Evolutionary conservation across 2,888 invertebrate species (phyloP), one percentile per base, ranked within the genome.

Genomic region (Ernsta delagoae): DNA sequence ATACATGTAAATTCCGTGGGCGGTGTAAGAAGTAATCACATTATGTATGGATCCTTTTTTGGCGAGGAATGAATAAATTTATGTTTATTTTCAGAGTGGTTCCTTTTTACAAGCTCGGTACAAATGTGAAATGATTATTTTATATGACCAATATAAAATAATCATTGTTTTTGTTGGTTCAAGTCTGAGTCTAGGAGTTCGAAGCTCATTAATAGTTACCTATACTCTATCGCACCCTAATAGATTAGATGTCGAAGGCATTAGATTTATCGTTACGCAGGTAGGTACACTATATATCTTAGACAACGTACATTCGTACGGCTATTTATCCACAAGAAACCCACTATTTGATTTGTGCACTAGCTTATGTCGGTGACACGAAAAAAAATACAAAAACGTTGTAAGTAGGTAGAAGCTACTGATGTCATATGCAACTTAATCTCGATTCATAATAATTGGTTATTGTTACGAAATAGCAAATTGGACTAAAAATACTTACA

Each of bases 231-330:
- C 77, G 78, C 76, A 72, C 74, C 74, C 78, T 77, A 78, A 82
- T 83, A 84, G 81, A 86, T 85, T 85, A 85, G 77, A 75, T 75
- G 80, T 79, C 79, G 74, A 78, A 77, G 77, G 78, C 81, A 24
- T 24, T 24, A 24, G 24, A 24, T 87, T 87, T 86, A 87, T 83
- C 75, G 78, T 72, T 71, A 71, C 70, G 78, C 79, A 82, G 79
- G 78, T 77, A 67, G n/a, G n/a, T n/a, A n/a, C 43, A 43, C 1
- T 11, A 7, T 41, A 41, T 7, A 7, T 41, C 6, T 41, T 36
- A 36, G 36, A 4, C 36, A 36, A 36, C 5, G 5, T 36, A 36
- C 36, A 3, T 36, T 36, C 36, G 5, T 36, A 36, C 5, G 36
- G 5, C 36, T 5, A 4, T n/a, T n/a, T n/a, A n/a, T n/a, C n/a